phyloP scores from a whole-genome alignment of 2,113 vertebrate genomes.

The Myotis davidii region DNA sequence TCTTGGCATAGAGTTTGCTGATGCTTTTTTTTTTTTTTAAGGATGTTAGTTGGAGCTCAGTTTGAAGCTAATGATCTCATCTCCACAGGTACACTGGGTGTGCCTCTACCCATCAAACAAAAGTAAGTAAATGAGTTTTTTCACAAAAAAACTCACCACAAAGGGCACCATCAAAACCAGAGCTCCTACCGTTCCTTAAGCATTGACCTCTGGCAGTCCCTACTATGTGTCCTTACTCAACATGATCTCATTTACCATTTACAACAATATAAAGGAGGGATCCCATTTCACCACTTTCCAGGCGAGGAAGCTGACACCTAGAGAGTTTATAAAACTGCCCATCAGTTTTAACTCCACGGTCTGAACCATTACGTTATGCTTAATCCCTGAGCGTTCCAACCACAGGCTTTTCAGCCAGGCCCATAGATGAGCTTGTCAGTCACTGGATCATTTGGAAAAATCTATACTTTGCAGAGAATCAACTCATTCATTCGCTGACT shows the following conservation, averaged over 20 bases:
- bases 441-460: neutral
- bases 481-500: slow-evolving; percentile 18
- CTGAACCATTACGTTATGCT: neutral
- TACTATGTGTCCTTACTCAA: neutral
- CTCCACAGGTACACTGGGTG: neutral
- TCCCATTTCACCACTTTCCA: neutral
- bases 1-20: neutral
- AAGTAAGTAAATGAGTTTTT: neutral
- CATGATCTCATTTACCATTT: neutral
- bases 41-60: neutral
- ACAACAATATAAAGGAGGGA: neutral
- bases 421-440: neutral
- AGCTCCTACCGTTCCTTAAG: neutral
- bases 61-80: neutral
- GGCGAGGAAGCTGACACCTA: neutral
- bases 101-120: neutral
- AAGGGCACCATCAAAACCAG: neutral
- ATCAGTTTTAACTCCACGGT: neutral
- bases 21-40: neutral
- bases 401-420: neutral
- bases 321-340: slow-evolving; percentile 38
- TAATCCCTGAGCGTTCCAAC: neutral
- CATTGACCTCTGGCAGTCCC: neutral
- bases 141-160: neutral
- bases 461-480: neutral